These are phyloP conservation scores for Quadroppia sp. DNA, from an alignment of 2,888 invertebrate species.

Conservation along the genomic window DNA sequence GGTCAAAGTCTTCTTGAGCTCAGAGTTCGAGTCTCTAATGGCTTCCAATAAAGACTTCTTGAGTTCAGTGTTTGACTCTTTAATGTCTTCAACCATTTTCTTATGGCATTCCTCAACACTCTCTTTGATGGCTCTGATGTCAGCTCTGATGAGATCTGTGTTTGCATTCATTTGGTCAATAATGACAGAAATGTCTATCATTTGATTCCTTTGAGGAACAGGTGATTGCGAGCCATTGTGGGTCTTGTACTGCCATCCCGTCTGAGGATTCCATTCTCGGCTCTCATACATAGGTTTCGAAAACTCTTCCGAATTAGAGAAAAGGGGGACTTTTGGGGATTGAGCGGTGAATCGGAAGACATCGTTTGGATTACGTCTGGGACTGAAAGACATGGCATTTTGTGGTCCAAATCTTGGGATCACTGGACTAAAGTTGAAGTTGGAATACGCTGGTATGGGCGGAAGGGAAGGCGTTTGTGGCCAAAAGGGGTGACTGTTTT, in stretches of 20 bases:
- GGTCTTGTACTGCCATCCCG: neutral
- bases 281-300: neutral
- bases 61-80: neutral
- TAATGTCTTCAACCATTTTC: neutral
- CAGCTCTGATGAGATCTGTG: neutral
- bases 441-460: too few relatives aligned
- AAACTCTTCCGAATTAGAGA: too few relatives aligned
- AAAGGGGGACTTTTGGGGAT: too few relatives aligned
- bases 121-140: neutral
- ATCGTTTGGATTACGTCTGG: too few relatives aligned
- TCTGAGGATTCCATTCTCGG: neutral
- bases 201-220: neutral
- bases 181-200: neutral
- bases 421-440: too few relatives aligned
- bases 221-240: neutral
- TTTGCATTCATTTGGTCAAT: neutral
- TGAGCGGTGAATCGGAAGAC: too few relatives aligned
- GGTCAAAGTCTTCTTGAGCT: too few relatives aligned
- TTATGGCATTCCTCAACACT: neutral
- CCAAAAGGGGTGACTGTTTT: too few relatives aligned
- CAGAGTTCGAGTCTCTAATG: neutral
- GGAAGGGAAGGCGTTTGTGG: too few relatives aligned
- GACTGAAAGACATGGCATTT: too few relatives aligned
- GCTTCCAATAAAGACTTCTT: neutral
- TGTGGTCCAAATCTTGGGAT: too few relatives aligned